phyloP scores from a whole-genome alignment of 2,797 vertebrate species.

The Pampus argenteus region DNA sequence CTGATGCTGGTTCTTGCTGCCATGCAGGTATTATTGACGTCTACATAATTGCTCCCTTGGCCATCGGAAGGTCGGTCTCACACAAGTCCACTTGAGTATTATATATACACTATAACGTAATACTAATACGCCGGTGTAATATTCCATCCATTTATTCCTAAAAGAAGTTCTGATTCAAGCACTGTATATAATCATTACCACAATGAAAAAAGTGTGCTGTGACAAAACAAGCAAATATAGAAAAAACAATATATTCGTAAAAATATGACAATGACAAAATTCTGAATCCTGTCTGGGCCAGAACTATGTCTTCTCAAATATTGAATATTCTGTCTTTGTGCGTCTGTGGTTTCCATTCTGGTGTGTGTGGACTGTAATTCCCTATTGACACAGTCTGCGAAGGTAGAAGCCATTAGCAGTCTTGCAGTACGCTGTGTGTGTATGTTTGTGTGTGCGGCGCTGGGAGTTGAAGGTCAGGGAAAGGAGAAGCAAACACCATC shows the following conservation, averaged over 20 bases:
- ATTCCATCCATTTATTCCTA: neutral
- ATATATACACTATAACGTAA: no score
- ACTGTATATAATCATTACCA: neutral
- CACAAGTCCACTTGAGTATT: no score
- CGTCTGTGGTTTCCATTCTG: constrained; percentile 18
- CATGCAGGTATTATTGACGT: no score
- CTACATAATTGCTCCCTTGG: no score
- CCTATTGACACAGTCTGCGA: constrained; percentile 51
- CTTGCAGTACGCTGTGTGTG: constrained; percentile 44
- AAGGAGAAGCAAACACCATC: constrained; percentile 75
- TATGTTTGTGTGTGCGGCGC: constrained; percentile 39
- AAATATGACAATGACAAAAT: neutral
- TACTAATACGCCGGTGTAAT: no score
- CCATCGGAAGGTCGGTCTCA: no score
- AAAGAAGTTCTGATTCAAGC: neutral
- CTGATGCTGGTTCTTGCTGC: neutral
- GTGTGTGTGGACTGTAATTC: constrained; percentile 49
- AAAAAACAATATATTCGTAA: neutral
- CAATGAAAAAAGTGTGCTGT: neutral
- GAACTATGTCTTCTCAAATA: constrained; percentile 18
- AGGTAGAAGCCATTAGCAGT: constrained; percentile 74
- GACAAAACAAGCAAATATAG: neutral
- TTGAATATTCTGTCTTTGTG: constrained; percentile 23
- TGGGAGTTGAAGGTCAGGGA: constrained; percentile 78
- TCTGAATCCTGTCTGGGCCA: neutral